Percentiles rank a stretch among this genome's conserved stretches.
Conservation (phyloP, 2,797 vertebrate species). For the Gymnoscopelus braueri region DNA sequence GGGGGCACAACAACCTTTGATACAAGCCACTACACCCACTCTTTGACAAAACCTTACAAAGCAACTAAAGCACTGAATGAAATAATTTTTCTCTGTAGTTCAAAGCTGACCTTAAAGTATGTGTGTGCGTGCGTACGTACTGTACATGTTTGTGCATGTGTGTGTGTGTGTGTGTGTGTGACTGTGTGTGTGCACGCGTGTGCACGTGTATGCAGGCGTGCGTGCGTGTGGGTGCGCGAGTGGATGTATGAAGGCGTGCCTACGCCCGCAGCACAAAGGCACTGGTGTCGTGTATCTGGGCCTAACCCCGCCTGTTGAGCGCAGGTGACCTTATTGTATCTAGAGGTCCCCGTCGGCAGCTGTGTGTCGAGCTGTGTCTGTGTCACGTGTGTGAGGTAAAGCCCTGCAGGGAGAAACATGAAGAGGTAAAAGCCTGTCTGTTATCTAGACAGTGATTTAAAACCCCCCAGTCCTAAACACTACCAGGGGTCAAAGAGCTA, state of each 20-base stretch:
- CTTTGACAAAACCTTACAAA: conserved; percentile 49
- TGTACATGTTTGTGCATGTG: conserved; percentile 2
- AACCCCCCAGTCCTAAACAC: not conserved
- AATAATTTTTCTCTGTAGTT: conserved; percentile 52
- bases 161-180: not conserved
- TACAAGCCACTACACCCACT: conserved; percentile 52
- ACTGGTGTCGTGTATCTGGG: conserved; percentile 60
- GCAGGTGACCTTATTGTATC: conserved; percentile 68
- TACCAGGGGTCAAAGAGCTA: conserved; percentile 25
- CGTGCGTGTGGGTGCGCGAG: not conserved
- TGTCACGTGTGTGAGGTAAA: conserved; percentile 48
- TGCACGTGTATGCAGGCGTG: conserved; percentile 32
- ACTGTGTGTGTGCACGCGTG: conserved; percentile 23
- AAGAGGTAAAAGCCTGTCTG: conserved; percentile 36
- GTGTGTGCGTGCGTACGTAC: not conserved
- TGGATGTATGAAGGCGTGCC: conserved; percentile 37
- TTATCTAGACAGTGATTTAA: conserved; percentile 52
- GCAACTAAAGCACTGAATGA: conserved; percentile 46
- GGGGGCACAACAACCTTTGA: conserved; percentile 44
- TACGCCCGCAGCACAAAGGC: conserved; percentile 53
- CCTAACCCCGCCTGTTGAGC: conserved; percentile 52
- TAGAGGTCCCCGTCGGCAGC: conserved; percentile 31
- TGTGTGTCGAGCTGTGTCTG: conserved; percentile 5
- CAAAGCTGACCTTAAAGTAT: conserved; percentile 58
- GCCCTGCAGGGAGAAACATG: conserved; percentile 10